Evolutionary conservation across 1,140 invertebrate genomes (phyloP).

Genomic region (Neodiprion fabricii): DNA sequence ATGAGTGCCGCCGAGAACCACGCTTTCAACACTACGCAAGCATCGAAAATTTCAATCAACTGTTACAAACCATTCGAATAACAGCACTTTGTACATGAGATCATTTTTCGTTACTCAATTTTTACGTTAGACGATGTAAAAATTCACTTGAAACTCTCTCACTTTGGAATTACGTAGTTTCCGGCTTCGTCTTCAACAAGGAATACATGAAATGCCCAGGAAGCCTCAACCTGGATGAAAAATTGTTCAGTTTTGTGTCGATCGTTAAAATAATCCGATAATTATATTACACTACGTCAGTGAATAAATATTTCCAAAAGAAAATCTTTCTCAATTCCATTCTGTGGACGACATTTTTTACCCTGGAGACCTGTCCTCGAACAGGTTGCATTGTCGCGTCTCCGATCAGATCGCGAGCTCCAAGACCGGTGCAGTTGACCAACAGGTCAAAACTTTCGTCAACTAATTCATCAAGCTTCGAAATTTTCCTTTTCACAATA

Average conservation of each 20-base stretch:
- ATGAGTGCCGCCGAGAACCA: conserved; percentile 78
- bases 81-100: conserved; percentile 1
- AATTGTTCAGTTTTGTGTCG: neutral
- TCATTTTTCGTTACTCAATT: neutral
- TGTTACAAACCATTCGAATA: neutral
- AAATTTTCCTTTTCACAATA: conserved; percentile 60
- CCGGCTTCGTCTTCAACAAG: conserved; percentile 65
- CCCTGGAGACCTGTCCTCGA: conserved; percentile 74
- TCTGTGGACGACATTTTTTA: conserved; percentile 42
- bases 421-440: conserved; percentile 77
- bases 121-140: conserved; percentile 14
- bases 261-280: neutral
- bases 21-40: conserved; percentile 64
- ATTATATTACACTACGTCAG: neutral
- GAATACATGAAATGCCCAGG: conserved; percentile 67
- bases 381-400: conserved; percentile 68
- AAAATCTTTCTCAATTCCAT: neutral
- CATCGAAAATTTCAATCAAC: conserved; percentile 7
- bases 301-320: too few species aligned
- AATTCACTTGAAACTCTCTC: conserved; percentile 29
- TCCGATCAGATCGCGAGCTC: conserved; percentile 62
- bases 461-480: conserved; percentile 61
- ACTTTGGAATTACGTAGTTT: conserved; percentile 81
- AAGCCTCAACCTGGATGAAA: conserved; percentile 64
- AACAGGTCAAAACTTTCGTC: conserved; percentile 68